These are phyloP conservation scores for Junonia oenone DNA, from an alignment of 2,888 invertebrate genomes.

Conservation along the genomic window DNA sequence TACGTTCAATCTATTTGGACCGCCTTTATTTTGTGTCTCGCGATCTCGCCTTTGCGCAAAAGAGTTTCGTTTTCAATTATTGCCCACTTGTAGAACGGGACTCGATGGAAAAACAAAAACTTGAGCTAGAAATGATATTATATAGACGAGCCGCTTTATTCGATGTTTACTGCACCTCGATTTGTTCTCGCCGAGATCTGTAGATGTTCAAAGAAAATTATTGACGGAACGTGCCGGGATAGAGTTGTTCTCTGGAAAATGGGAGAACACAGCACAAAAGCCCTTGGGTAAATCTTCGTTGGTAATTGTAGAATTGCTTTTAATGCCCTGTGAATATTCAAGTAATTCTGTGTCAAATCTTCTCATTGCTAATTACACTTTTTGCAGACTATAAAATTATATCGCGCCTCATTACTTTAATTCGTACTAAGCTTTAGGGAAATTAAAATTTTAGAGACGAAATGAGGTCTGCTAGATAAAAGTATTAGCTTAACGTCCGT, in stretches of 20 bases:
- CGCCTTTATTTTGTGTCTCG: slow-evolving; percentile 76
- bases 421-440: slow-evolving; percentile 57
- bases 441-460: slow-evolving; percentile 65
- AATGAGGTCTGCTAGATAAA: slow-evolving; percentile 64
- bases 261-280: slow-evolving; percentile 44
- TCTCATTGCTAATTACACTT: slow-evolving; percentile 47
- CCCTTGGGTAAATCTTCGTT: slow-evolving; percentile 43
- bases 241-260: slow-evolving; percentile 47
- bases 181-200: slow-evolving; percentile 70
- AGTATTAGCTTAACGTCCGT: slow-evolving; percentile 58
- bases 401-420: slow-evolving; percentile 60
- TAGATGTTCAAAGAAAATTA: slow-evolving; percentile 73
- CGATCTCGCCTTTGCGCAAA: slow-evolving; percentile 67
- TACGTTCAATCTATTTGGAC: slow-evolving; percentile 78
- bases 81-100: slow-evolving; percentile 78
- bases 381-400: slow-evolving; percentile 57
- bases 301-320: slow-evolving; percentile 45
- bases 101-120: slow-evolving; percentile 71
- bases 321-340: slow-evolving; percentile 37
- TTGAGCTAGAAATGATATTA: slow-evolving; percentile 73
- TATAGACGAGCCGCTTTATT: slow-evolving; percentile 72
- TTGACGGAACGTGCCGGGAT: slow-evolving; percentile 73
- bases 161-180: slow-evolving; percentile 74
- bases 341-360: slow-evolving; percentile 37
- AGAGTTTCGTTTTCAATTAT: slow-evolving; percentile 79